Evolutionary conservation across 2,888 invertebrate species (phyloP).

Genomic region (Drosophila bunnanda): DNA sequence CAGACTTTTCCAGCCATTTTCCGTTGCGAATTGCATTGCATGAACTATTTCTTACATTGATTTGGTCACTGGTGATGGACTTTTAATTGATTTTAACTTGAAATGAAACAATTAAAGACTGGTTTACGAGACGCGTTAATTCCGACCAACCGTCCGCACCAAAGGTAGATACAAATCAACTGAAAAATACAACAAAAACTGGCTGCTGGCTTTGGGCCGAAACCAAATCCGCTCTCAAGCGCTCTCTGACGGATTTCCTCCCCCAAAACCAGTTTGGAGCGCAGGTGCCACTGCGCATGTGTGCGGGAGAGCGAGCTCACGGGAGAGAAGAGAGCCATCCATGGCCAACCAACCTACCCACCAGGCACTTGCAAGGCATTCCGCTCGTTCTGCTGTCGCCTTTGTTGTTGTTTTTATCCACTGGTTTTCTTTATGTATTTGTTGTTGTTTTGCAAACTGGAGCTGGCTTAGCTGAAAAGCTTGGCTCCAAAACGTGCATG

Average conservation of each 20-base stretch:
- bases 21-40: conserved; percentile 12
- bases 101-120: conserved; percentile 64
- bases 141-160: conserved; percentile 79
- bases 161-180: conserved; percentile 81
- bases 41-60: conserved; percentile 60
- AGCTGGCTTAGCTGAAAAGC: conserved; percentile 24
- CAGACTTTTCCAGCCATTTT: conserved; percentile 39
- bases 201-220: conserved; percentile 50
- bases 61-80: conserved; percentile 34
- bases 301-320: conserved; percentile 27
- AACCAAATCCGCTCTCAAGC: conserved; percentile 22
- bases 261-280: conserved; percentile 80
- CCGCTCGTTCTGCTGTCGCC: conserved; percentile 13
- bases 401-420: conserved; percentile 8
- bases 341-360: conserved; percentile 42
- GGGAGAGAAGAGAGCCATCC: conserved; percentile 43
- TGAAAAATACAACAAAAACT: conserved; percentile 66
- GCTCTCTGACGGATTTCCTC: conserved; percentile 67
- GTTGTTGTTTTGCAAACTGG: conserved; percentile 19
- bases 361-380: conserved; percentile 29
- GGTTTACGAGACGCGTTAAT: conserved; percentile 70
- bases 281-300: conserved; percentile 76
- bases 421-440: conserved; percentile 1
- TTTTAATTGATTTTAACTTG: conserved; percentile 45
- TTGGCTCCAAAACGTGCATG: conserved; percentile 13